These are phyloP conservation scores for Muntiacus muntjak DNA, from an alignment of 2,113 vertebrate species.

Conservation along the genomic window DNA sequence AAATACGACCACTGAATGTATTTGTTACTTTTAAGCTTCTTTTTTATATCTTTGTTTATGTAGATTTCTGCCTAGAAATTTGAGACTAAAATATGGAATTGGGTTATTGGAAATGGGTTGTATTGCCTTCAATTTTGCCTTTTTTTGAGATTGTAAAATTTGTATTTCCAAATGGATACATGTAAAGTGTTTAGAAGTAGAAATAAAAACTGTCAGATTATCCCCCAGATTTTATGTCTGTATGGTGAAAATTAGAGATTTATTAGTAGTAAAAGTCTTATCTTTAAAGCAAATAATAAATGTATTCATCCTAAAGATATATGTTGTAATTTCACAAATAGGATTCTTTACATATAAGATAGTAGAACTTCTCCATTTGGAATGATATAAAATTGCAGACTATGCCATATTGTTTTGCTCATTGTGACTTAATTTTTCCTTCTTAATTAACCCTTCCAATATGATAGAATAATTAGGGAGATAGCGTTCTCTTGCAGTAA, in stretches of 20 bases:
- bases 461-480: neutral
- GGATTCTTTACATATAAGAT: neutral
- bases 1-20: conserved; percentile 57
- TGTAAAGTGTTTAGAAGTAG: conserved; percentile 70
- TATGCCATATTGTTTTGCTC: neutral
- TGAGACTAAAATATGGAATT: conserved; percentile 59
- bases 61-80: conserved; percentile 61
- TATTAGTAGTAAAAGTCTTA: conserved; percentile 34
- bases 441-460: neutral
- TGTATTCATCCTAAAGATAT: neutral
- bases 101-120: conserved; percentile 69
- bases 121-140: conserved; percentile 67
- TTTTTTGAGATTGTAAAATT: conserved; percentile 65
- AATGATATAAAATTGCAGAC: neutral
- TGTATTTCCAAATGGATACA: conserved; percentile 61
- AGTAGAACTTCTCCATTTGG: conserved; percentile 10
- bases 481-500: neutral
- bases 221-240: conserved; percentile 58
- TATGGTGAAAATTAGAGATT: conserved; percentile 54
- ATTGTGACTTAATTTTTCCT: neutral
- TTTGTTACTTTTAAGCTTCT: conserved; percentile 57
- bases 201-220: conserved; percentile 48
- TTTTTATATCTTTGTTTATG: conserved; percentile 69
- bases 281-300: conserved; percentile 25
- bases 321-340: conserved; percentile 20